A percentile compares a stretch with the other conserved stretches of the same genome.
Evolutionary conservation across 2,797 vertebrate genomes (phyloP).

Genomic region (Myotis planiceps): DNA sequence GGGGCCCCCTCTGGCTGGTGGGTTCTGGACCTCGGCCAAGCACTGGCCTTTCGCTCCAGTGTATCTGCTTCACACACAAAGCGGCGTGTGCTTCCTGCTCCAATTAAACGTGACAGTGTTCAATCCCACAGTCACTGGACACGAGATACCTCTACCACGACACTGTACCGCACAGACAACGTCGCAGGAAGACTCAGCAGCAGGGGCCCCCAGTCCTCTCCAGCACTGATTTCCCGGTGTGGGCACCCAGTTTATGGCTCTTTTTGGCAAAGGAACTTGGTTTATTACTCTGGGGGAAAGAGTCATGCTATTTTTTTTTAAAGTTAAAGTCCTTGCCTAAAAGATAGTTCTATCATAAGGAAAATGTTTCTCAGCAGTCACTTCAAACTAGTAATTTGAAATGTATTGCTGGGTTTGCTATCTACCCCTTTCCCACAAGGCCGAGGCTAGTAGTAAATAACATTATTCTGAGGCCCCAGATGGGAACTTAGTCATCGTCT

Average conservation of each 20-base stretch:
- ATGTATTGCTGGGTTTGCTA: background rate
- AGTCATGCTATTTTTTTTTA: background rate
- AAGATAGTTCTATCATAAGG: conserved; percentile 8
- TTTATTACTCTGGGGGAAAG: background rate
- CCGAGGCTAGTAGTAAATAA: background rate
- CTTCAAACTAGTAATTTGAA: background rate
- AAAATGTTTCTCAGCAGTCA: conserved; percentile 8
- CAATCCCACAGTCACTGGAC: background rate
- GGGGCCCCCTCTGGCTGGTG: background rate
- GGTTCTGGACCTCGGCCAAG: conserved; percentile 41
- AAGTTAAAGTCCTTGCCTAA: conserved; percentile 15
- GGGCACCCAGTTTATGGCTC: background rate
- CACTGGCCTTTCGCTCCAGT: conserved; percentile 3
- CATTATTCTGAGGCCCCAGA: background rate
- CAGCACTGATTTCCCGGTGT: background rate
- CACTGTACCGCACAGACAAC: background rate
- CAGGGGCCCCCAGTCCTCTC: background rate
- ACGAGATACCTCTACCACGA: background rate
- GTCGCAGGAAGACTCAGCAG: background rate
- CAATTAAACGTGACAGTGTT: conserved; percentile 18
- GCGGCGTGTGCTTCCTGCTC: background rate
- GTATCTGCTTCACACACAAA: conserved; percentile 7
- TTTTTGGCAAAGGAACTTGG: conserved; percentile 2
- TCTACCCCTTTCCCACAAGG: background rate
- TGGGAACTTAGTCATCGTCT: background rate